Base-by-base conservation (phyloP, 2,113 vertebrate species). In the Axis porcinus region DNA sequence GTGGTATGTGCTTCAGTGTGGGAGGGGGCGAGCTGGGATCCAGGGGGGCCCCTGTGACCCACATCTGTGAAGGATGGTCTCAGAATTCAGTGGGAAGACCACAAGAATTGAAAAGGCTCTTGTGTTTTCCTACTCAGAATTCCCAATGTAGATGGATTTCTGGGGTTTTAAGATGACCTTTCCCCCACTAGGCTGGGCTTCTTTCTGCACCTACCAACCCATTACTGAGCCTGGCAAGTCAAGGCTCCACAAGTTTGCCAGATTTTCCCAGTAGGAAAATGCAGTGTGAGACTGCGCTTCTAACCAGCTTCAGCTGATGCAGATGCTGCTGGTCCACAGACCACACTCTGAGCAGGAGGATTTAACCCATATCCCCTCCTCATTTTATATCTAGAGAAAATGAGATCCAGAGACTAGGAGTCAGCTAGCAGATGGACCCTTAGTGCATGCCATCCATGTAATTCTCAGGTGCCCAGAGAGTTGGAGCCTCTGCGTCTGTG, bases 1-100 rank as follows among this genome's bases (percentile, higher is more conserved):
- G 99, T 99, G 99, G 99, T 99, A 93, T 98, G 99, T 99, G 84
- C 11, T 2, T 16, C 17, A 0, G 14, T 0, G 0, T 16, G 55
- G 9, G n/a, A 6, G 10, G 13, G 8, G 11, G 8, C 0, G 4
- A 93, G 14, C 50, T 2, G 6, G 74, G 43, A 12, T 25, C 67
- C 7, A 4, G 2, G 89, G 45, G 19, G 28, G 17, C 33, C 47
- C 47, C 62, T 86, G 43, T 30, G 21, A 70, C 60, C 45, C 70
- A 6, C 76, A n/a, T 25, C 43, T 15, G 27, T 74, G 36, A 78
- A 21, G n/a, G 11, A 1, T 55, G 70, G 33, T 27, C 62, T 92
- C 60, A 21, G 55, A 45, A 43, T 33, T 12, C 55, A 52, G 27
- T 14, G 43, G 43, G 21, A 96, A 45, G 40, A 47, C 55, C 47